phyloP scores from a whole-genome alignment of 2,797 vertebrate species.

The Cirrhinus molitorella region DNA sequence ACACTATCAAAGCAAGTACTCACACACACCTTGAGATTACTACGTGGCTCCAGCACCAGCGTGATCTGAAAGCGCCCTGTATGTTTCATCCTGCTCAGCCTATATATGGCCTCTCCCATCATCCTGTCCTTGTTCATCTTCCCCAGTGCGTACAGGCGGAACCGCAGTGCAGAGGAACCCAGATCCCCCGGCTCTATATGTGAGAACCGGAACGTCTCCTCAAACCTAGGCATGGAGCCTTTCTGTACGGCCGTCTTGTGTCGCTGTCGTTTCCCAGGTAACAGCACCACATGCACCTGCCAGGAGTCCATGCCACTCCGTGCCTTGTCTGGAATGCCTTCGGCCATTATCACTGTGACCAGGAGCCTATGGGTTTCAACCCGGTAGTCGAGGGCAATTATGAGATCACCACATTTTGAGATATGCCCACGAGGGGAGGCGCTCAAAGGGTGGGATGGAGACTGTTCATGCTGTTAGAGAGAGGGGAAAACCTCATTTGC shows the following conservation, averaged over 20 bases:
- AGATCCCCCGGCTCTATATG: slow-evolving; percentile 85
- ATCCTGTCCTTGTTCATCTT: slow-evolving; percentile 88
- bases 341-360: slow-evolving; percentile 84
- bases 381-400: slow-evolving; percentile 85
- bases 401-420: slow-evolving; percentile 90
- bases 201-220: slow-evolving; percentile 88
- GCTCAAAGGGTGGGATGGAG: slow-evolving; percentile 58
- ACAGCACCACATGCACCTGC: slow-evolving; percentile 91
- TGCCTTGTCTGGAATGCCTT: slow-evolving; percentile 89
- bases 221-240: slow-evolving; percentile 85
- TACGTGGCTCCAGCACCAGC: slow-evolving; percentile 90
- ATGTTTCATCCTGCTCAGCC: slow-evolving; percentile 80
- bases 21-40: slow-evolving; percentile 85
- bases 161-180: slow-evolving; percentile 81
- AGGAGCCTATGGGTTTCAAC: slow-evolving; percentile 82
- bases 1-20: not conserved
- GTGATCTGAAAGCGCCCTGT: slow-evolving; percentile 79
- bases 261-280: slow-evolving; percentile 92
- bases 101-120: slow-evolving; percentile 93
- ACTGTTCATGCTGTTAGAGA: slow-evolving; percentile 71
- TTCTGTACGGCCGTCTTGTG: slow-evolving; percentile 87
- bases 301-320: slow-evolving; percentile 90
- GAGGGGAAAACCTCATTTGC: not conserved
- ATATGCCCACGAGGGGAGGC: slow-evolving; percentile 75
- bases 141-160: slow-evolving; percentile 91